Evolutionary conservation across 2,113 vertebrate species (phyloP), one percentile per base, ranked within the genome.

Genomic region (Hippoglossus stenolepis): DNA sequence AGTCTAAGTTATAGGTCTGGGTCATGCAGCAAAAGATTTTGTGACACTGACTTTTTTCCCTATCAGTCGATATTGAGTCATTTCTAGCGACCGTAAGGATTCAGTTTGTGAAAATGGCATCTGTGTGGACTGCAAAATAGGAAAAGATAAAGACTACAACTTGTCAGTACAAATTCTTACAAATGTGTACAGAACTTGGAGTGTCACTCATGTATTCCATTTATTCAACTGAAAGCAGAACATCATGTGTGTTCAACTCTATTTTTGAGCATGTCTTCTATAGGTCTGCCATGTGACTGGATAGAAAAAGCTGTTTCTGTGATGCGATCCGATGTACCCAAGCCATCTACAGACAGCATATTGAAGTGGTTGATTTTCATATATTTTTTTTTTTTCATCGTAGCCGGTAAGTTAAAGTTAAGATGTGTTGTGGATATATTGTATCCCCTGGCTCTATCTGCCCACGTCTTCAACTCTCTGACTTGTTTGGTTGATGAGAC

Each of bases 391-490:
- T 26, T n/a, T 35, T 35, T 61, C 43, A 9, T 24, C 28, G 0
- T 45, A 38, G 8, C 35, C 35, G 2, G 13, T 43, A 3, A 13
- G 12, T 43, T 43, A 43, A 11, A 43, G 40, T 43, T 43, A 43
- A 43, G 40, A 43, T 43, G 40, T 43, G 11, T 43, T 43, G n/a
- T 40, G 14, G 53, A 61, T 38, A 13, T 26, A 47, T 63, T 24
- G 3, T 13, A 45, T 78, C 53, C 31, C 53, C 58, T 63, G 62
- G 67, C 62, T 57, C 5, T 54, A 49, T 10, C 6, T 10, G 61
- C 5, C 51, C n/a, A 72, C 70, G 45, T 45, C 53, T 23, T 75
- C 15, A 75, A 18, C 31, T 70, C 31, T 70, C 4, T 26, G 31
- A 45, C 40, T 62, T 28, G 40, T 35, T 75, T 12, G 1, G 12